Evolutionary conservation across 2,113 vertebrate genomes (phyloP), one percentile per base, ranked within the genome.

Genomic region (Plectropomus leopardus): DNA sequence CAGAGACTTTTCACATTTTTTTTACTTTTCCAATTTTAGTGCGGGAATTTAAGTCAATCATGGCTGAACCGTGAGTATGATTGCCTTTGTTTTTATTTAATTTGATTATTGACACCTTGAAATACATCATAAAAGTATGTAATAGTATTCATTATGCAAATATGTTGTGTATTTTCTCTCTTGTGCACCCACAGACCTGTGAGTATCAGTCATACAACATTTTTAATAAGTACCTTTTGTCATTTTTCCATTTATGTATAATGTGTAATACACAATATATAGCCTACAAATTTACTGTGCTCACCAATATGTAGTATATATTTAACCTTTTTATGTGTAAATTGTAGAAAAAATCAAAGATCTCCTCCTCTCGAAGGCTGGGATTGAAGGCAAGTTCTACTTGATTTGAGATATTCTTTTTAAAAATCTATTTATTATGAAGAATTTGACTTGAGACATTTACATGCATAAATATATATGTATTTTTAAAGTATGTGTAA

Each of bases 51-150:
- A 70, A 58, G 24, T 59, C 71, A 80, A 70, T 5, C 75, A 92
- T 93, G 90, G 64, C 85, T 59, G 91, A 92, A 1, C 65, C 34
- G 89, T 94, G 76, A 91, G 86, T 92, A 79, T 78, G 19, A 44
- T 42, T 19, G 21, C n/a, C n/a, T 71, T 17, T 48, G 13, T 5
- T 54, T 57, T 61, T 10, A 23, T 47, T 69, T 40, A 1, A 14
- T 48, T 42, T 57, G 13, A 54, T 68, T 7, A 72, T 24, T 59
- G 26, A 64, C 45, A 60, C 45, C 11, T 51, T 54, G 6, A 68
- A 47, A 61, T 48, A 19, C 59, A 42, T 4, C 45, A 28, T 44
- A 36, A 59, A 63, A 61, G 11, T 30, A 45, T 26, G 15, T 17
- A 34, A 23, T 57, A 3, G 45, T 54, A 10, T 60, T 24, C 4